Base-by-base conservation (phyloP, 2,797 vertebrate species). In the Gorsachius magnificus region DNA sequence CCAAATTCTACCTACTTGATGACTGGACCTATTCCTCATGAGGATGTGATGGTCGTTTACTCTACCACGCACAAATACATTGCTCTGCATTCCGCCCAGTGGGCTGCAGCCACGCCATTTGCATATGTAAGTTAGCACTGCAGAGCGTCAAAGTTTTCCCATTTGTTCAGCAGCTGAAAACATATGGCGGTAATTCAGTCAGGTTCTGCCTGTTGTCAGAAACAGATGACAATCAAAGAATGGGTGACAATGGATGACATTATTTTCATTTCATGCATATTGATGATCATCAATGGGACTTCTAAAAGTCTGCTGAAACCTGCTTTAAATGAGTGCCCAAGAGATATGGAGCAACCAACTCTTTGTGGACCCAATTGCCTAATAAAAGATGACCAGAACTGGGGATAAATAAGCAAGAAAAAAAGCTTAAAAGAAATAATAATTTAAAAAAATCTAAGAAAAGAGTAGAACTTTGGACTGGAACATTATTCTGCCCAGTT, bases 131-230 rank as follows among this genome's bases (percentile, higher is more conserved):
- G 63, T 75, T 84, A 86, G 45, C 48, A 65, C 41, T 54, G 45
- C 13, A 7, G 20, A 87, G 31, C 43, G 56, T 80, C 86, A 76
- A 90, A 61, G 18, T 86, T 89, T 81, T 70, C 31, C 68, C 72
- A 84, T 84, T 96, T 84, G 58, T 53, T 93, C 78, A 91, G 66
- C 66, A 89, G 56, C 60, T 70, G 80, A 95, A 94, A 94, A 84
- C 0, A 1, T 64, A 68, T 20, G 48, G 36, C 57, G 72, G n/a
- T 29, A 88, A 35, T 51, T 94, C 79, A 58, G 57, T 65, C 78
- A 79, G 74, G 88, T 68, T 83, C 79, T 89, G 36, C 54, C 76
- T 92, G 68, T 83, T 93, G 63, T 81, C 82, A 93, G 78, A 95
- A 64, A 46, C 58, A 63, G 84, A 85, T 71, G 51, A 92, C 82